Percentiles rank a stretch among this genome's conserved stretches.
Evolutionary conservation across 2,797 vertebrate species (phyloP).

Genomic region (Iguana delicatissima): DNA sequence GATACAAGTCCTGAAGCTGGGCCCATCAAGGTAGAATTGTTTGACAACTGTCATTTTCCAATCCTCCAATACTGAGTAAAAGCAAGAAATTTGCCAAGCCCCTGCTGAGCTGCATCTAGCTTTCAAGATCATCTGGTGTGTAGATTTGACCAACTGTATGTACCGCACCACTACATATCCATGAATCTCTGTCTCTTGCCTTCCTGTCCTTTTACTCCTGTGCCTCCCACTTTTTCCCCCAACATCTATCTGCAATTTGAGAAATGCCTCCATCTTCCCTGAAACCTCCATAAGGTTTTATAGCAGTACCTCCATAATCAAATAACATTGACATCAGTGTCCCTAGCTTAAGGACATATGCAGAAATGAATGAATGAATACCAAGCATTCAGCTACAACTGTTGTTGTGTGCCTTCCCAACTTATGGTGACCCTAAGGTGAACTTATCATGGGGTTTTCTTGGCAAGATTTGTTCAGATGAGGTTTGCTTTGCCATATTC

Average conservation of each 20-base stretch:
- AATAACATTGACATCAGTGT: background rate
- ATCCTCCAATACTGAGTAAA: background rate
- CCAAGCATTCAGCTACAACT: too few relatives aligned
- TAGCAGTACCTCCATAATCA: background rate
- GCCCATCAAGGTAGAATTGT: too few relatives aligned
- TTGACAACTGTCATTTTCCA: background rate
- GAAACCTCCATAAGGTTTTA: background rate
- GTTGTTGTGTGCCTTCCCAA: too few relatives aligned
- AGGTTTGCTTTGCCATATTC: too few relatives aligned
- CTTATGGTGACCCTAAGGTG: too few relatives aligned
- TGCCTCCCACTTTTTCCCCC: background rate
- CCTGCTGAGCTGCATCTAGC: background rate
- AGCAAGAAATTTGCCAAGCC: background rate
- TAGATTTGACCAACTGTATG: background rate
- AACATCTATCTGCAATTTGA: background rate
- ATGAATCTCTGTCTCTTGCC: background rate
- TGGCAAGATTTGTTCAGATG: too few relatives aligned
- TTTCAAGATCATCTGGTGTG: background rate
- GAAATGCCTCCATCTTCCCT: background rate
- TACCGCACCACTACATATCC: background rate
- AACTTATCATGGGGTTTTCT: too few relatives aligned
- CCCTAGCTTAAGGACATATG: background rate
- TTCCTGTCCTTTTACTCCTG: background rate
- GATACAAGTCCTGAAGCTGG: too few relatives aligned
- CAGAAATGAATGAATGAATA: background rate